These are phyloP conservation scores for Bombus soroeensis DNA, from an alignment of 1,140 invertebrate genomes.

Conservation along the genomic window DNA sequence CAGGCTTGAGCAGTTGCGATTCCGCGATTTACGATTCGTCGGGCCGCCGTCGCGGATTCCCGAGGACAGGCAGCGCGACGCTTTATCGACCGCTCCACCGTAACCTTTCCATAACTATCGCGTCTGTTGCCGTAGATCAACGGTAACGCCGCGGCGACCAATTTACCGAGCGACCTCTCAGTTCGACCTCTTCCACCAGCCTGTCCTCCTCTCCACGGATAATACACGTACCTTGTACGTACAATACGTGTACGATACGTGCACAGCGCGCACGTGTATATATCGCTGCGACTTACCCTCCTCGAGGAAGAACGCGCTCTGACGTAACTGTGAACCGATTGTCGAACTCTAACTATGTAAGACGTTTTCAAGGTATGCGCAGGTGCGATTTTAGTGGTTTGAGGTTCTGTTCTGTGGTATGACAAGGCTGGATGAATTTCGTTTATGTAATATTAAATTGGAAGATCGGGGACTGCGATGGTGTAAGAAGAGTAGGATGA, in stretches of 20 bases:
- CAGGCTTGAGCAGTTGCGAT: constrained; percentile 61
- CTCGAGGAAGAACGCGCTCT: constrained; percentile 24
- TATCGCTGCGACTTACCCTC: constrained; percentile 30
- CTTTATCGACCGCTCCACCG: constrained; percentile 71
- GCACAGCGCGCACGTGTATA: not conserved
- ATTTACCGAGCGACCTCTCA: constrained; percentile 76
- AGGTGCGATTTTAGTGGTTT: not conserved
- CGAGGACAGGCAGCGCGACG: constrained; percentile 71
- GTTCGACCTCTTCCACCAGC: constrained; percentile 71
- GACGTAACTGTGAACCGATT: constrained; percentile 33
- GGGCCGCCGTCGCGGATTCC: constrained; percentile 64
- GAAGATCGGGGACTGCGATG: too few relatives aligned
- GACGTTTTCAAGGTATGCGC: accelerated
- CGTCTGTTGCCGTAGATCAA: constrained; percentile 77
- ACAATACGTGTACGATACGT: constrained; percentile 33
- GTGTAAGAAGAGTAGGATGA: too few relatives aligned
- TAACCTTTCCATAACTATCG: constrained; percentile 78
- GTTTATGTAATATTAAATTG: too few relatives aligned
- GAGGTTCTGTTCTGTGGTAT: not conserved
- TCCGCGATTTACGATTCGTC: constrained; percentile 73
- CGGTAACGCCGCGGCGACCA: constrained; percentile 74
- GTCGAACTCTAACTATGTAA: not conserved
- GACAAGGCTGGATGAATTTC: too few relatives aligned
- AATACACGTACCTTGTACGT: constrained; percentile 63
- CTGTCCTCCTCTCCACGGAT: constrained; percentile 56